Base-by-base conservation (phyloP, 2,113 vertebrate species). In the Dolichallabes microphthalmus region DNA sequence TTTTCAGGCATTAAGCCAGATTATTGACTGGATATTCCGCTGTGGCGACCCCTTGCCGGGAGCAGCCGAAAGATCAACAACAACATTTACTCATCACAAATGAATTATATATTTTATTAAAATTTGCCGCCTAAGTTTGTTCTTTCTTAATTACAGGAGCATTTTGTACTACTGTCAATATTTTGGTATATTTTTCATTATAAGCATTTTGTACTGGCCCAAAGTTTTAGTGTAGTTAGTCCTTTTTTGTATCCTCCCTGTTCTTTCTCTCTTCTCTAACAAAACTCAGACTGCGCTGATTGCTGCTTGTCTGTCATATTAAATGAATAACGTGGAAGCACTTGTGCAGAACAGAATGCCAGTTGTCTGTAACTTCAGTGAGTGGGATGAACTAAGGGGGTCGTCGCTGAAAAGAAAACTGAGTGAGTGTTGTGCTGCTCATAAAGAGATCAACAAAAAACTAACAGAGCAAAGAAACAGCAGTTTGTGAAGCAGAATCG, bases 401-500 rank as follows among this genome's bases (percentile, higher is more conserved):
- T n/a, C 50, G 66, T 82, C n/a, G 27, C 53, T 20, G 10, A 64
- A 20, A 73, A 80, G 15, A 53, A 27, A 63, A 27, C 71, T 52
- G 74, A 5, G 50, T 27, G 45, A 73, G 32, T 3, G 5, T 55
- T 63, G 12, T 3, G 22, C 27, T 52, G 69, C 25, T 27, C 50
- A 80, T 45, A 78, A 50, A 39, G 52, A 50, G 30, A 53, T 19
- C 5, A 50, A 53, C 39, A 11, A 27, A 83, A 55, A 83, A 55
- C 39, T 32, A n/a, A 14, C 61, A 35, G 50, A 74, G 20, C 27
- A 52, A 19, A 60, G 60, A 77, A 74, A 55, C 58, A 9, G 8
- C 69, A 71, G 15, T 53, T 88, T 88, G 25, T 19, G 25, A 61
- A 66, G 35, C 75, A 68, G 14, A 79, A 82, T 85, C 45, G 27